phyloP scores from a whole-genome alignment of 1,140 invertebrate genomes.

The Ostrea denselamellosa region DNA sequence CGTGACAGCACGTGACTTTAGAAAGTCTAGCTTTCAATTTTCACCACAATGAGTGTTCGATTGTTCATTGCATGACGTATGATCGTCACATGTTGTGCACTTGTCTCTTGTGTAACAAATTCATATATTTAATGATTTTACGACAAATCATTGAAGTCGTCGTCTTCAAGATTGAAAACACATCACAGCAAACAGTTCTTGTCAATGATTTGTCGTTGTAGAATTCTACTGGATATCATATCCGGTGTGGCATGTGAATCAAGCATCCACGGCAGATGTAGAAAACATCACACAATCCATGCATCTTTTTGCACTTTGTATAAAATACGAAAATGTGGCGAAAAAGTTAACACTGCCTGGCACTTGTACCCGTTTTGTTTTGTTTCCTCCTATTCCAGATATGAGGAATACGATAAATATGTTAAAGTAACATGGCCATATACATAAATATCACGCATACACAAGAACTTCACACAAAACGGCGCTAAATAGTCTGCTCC shows the following conservation, averaged over 20 bases:
- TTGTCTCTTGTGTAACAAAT: not conserved
- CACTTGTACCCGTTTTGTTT: conserved; percentile 35
- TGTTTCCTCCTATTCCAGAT: not conserved
- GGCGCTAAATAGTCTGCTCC: conserved; percentile 81
- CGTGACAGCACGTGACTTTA: not conserved
- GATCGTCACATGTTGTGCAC: not conserved
- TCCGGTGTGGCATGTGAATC: conserved; percentile 6
- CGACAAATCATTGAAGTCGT: conserved; percentile 32
- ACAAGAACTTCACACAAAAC: conserved; percentile 82
- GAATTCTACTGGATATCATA: not conserved
- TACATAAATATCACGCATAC: conserved; percentile 71
- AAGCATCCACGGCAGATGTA: not conserved
- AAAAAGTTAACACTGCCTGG: conserved; percentile 18
- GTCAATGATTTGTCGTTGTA: conserved; percentile 19
- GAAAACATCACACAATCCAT: conserved; percentile 22
- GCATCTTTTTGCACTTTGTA: not conserved
- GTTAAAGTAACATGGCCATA: not conserved
- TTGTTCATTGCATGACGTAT: conserved; percentile 13
- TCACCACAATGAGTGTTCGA: not conserved
- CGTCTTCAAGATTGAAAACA: conserved; percentile 28
- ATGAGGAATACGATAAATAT: conserved; percentile 21
- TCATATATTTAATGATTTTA: not conserved
- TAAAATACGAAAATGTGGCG: conserved; percentile 19
- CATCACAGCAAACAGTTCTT: conserved; percentile 20
- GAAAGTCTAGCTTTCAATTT: not conserved